Evolutionary conservation across 2,113 vertebrate species (phyloP), one percentile per base, ranked within the genome.

Genomic region (Chloroceryle aenea): DNA sequence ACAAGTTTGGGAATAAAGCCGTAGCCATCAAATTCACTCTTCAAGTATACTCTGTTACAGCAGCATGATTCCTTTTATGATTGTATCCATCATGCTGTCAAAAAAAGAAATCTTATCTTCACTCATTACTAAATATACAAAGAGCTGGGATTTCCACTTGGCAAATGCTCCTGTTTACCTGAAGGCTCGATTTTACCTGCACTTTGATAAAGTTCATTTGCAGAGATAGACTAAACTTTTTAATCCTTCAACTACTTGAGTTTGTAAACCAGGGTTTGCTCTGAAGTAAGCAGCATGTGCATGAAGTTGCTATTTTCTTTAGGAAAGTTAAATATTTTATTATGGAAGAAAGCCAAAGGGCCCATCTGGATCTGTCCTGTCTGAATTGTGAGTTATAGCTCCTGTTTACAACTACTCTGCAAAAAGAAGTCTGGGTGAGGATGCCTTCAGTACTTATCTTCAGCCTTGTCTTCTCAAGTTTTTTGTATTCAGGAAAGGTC

Each of bases 131-230:
- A 94, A 95, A 94, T 91, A 95, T 87, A 97, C 97, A 95, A 97
- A 97, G 93, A 97, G 95, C 93, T 96, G 95, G 96, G 98, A 97
- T 97, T 97, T 98, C 97, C 96, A 96, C 96, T 96, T 97, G 98
- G 97, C 97, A 97, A 95, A 83, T 67, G 94, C 52, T 95, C 92
- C 94, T 97, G 96, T 96, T 96, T 97, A 97, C 97, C 97, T 96
- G 98, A 93, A 96, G 97, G 90, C 95, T 93, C 47, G 95, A 94
- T 96, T 94, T 71, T 97, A 83, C 92, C 93, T 96, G 88, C 87
- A 91, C 95, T 96, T 97, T 96, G 97, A 94, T 94, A 94, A 96
- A 96, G 96, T 97, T 97, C 96, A 89, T 71, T 95, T 93, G 82
- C 90, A 81, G 93, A 94, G 91, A 85, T 76, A 86, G 81, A 79